Evolutionary conservation across 2,113 vertebrate species (phyloP).

Genomic region (Sylvietta virens): DNA sequence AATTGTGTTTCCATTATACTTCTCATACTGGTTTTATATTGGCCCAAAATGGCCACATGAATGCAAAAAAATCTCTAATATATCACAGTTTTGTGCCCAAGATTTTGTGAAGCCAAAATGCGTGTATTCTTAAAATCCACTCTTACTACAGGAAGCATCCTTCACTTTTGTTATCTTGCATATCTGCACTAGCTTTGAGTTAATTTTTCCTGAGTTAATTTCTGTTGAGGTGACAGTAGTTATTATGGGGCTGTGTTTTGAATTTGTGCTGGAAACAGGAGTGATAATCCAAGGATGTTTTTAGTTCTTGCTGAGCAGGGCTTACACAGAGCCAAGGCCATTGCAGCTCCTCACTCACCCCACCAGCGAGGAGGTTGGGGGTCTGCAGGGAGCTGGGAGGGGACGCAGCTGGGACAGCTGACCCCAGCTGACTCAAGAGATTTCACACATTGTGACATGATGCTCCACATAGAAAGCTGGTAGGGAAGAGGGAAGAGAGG

Average conservation of each 20-base stretch:
- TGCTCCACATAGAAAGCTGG: accelerated
- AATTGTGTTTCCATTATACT: background rate
- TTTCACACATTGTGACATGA: background rate
- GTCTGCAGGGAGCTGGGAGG: background rate
- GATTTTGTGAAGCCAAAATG: background rate
- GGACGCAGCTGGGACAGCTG: background rate
- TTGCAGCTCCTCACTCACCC: background rate
- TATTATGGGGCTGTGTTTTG: background rate
- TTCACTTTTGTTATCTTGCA: background rate
- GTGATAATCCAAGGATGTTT: background rate
- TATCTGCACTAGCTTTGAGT: background rate
- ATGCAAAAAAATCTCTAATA: background rate
- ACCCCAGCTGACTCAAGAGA: accelerated
- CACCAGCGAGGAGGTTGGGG: accelerated
- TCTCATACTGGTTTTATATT: background rate
- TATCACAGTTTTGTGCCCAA: background rate
- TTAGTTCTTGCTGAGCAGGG: background rate
- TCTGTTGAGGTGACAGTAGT: background rate
- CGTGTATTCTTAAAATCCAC: background rate
- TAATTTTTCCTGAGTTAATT: background rate
- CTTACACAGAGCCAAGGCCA: background rate
- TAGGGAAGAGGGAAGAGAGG: background rate
- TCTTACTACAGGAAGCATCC: background rate
- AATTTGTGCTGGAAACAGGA: background rate
- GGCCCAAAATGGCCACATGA: background rate